phyloP scores from a whole-genome alignment of 2,888 invertebrate species.

The Sinohyriopsis cumingii region DNA sequence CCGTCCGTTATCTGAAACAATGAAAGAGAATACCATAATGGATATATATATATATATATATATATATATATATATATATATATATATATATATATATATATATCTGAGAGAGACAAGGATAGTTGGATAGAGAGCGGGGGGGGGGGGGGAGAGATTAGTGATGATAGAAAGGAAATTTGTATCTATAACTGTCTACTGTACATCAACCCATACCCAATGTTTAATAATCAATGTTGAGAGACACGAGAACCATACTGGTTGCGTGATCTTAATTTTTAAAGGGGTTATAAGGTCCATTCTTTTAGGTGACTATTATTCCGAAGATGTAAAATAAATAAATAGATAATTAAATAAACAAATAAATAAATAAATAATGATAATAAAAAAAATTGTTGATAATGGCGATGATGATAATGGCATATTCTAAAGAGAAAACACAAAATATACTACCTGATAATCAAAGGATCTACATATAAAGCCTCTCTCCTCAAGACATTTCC shows the following conservation, averaged over 20 bases:
- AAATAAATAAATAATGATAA: too few species aligned
- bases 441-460: slow-evolving; percentile 62
- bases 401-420: too few species aligned
- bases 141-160: background rate
- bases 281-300: too few species aligned
- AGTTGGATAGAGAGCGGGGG: background rate
- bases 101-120: background rate
- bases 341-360: too few species aligned
- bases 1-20: slow-evolving; percentile 60
- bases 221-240: too few species aligned
- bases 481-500: slow-evolving; percentile 63
- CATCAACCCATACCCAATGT: too few species aligned
- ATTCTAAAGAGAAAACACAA: background rate
- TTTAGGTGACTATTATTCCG: too few species aligned
- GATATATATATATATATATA: slow-evolving; percentile 1
- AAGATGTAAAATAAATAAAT: too few species aligned
- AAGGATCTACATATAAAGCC: slow-evolving; percentile 67
- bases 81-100: slow-evolving; percentile 5
- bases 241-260: too few species aligned
- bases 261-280: too few species aligned
- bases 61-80: slow-evolving; percentile 5
- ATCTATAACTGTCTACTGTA: background rate
- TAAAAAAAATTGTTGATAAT: too few species aligned
- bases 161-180: background rate
- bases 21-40: background rate